Percentiles rank a stretch among this genome's conserved stretches.
Conservation (phyloP, 64 coral and sea anemone species). For the Porites australiensis region DNA sequence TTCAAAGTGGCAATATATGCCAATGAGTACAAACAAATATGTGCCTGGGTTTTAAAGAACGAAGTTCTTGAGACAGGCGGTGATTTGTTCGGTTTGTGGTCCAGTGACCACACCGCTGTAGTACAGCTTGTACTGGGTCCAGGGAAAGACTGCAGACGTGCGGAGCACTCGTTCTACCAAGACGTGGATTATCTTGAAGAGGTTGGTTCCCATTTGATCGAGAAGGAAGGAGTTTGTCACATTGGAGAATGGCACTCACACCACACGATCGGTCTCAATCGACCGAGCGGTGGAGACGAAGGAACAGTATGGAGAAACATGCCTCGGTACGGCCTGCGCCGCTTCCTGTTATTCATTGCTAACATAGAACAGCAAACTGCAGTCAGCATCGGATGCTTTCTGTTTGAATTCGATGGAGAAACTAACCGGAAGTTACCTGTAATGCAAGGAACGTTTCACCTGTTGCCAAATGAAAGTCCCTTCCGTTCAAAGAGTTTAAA, state of each 20-base stretch:
- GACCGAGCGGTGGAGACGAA: conserved; percentile 80
- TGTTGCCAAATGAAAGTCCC: conserved; percentile 28
- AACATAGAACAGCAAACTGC: conserved; percentile 14
- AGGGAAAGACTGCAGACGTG: conserved; percentile 44
- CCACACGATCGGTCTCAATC: conserved; percentile 65
- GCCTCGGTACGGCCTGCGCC: conserved; percentile 50
- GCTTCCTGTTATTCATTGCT: conserved; percentile 76
- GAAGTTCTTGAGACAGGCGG: conserved; percentile 76
- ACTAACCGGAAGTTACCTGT: not conserved
- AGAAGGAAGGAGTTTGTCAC: conserved; percentile 71
- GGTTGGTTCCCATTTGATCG: conserved; percentile 54
- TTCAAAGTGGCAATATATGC: conserved; percentile 49
- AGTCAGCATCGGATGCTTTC: conserved; percentile 38
- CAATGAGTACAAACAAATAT: conserved; percentile 64
- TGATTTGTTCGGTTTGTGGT: conserved; percentile 88
- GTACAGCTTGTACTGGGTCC: conserved; percentile 81
- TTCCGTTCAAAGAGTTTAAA: conserved; percentile 10
- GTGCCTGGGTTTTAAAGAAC: conserved; percentile 67
- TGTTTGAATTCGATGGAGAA: conserved; percentile 43
- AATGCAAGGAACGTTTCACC: conserved; percentile 4
- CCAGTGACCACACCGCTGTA: conserved; percentile 43
- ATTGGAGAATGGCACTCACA: conserved; percentile 94
- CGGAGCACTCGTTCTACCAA: conserved; percentile 72
- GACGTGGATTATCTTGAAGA: conserved; percentile 70
- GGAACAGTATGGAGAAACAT: conserved; percentile 77